Evolutionary conservation across 2,888 invertebrate species (phyloP).

Genomic region (Tetranychus piercei): DNA sequence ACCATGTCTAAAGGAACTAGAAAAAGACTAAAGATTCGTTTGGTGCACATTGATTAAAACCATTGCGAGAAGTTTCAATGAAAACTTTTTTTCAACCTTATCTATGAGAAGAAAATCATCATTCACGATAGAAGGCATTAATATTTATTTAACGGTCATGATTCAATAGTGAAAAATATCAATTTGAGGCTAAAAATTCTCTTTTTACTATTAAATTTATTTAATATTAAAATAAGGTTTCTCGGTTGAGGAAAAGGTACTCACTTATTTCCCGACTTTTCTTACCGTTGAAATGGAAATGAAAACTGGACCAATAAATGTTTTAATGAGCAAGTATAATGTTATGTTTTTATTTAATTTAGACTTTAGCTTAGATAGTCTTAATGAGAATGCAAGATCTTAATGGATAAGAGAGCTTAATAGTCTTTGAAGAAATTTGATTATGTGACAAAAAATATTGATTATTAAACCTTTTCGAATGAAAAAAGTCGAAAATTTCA

Average conservation of each 20-base stretch:
- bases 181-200: no score
- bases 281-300: no score
- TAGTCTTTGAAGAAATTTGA: neutral
- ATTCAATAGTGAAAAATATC: no score
- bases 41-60: neutral
- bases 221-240: no score
- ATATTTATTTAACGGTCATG: neutral
- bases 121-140: neutral
- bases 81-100: neutral
- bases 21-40: neutral
- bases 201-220: no score
- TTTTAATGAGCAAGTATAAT: no score
- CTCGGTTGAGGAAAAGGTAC: no score
- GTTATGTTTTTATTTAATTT: no score
- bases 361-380: no score
- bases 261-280: no score
- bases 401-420: neutral
- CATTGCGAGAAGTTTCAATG: slow-evolving; percentile 1
- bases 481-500: neutral
- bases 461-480: neutral
- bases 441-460: neutral
- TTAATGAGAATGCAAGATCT: no score
- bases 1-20: slow-evolving; percentile 1
- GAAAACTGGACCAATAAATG: no score
- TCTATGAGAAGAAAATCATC: slow-evolving; percentile 8